Conservation (phyloP, 1,140 invertebrate genomes). For the Tetranychus cinnabarinus region DNA sequence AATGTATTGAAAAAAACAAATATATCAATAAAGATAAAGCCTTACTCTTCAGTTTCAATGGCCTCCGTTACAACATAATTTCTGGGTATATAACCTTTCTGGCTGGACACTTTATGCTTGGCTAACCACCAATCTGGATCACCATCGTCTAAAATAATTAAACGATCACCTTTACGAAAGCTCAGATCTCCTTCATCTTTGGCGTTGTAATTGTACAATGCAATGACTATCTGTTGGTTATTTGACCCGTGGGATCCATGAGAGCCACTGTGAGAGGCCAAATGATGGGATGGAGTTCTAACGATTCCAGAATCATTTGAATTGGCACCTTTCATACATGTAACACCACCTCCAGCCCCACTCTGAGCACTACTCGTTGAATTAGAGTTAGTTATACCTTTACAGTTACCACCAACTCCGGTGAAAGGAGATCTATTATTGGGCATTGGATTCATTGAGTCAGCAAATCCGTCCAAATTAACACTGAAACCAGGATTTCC, state of each 20-base stretch:
- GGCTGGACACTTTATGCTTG: slow-evolving; percentile 50
- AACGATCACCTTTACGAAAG: slow-evolving; percentile 68
- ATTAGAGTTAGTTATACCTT: neutral
- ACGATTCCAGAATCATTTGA: neutral
- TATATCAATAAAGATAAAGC: slow-evolving; percentile 13
- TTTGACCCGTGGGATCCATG: neutral
- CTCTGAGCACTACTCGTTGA: neutral
- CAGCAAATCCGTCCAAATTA: neutral
- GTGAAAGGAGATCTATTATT: neutral
- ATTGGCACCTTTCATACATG: neutral
- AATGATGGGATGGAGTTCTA: neutral
- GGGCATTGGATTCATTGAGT: neutral
- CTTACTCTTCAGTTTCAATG: slow-evolving; percentile 87
- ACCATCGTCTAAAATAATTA: slow-evolving; percentile 64
- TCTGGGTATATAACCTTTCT: slow-evolving; percentile 69
- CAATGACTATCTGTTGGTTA: slow-evolving; percentile 34
- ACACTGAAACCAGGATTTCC: neutral
- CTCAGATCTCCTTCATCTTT: slow-evolving; percentile 68
- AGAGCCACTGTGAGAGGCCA: neutral
- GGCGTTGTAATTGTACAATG: slow-evolving; percentile 70
- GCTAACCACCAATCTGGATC: slow-evolving; percentile 74
- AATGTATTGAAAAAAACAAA: neutral
- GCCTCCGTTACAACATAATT: slow-evolving; percentile 84
- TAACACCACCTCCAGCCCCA: neutral
- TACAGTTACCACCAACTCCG: neutral